Percentiles rank a stretch among this genome's conserved stretches.
Evolutionary conservation across 2,797 vertebrate species (phyloP).

Genomic region (Natrix natrix): DNA sequence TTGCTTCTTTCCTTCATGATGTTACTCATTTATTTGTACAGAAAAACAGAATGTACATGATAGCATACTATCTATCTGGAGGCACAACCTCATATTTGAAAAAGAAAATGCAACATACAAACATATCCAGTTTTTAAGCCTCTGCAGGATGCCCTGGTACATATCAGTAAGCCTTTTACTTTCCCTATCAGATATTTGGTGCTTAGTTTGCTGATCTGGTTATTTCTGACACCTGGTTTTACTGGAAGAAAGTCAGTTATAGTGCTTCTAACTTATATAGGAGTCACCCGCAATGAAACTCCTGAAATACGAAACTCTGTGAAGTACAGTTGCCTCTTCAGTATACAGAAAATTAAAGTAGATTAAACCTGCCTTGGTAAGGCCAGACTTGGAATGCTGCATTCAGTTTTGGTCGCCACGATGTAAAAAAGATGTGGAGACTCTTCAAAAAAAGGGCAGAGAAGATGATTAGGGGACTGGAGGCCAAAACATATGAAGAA

Average conservation of each 20-base stretch:
- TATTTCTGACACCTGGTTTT: not conserved
- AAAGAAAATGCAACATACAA: too few species aligned
- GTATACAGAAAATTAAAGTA: not conserved
- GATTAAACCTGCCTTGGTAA: not conserved
- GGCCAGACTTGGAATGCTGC: too few species aligned
- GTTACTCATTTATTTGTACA: not conserved
- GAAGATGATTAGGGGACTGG: too few species aligned
- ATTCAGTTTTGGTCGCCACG: too few species aligned
- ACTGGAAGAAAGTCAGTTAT: not conserved
- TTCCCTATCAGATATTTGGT: not conserved
- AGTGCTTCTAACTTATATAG: not conserved
- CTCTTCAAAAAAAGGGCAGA: too few species aligned
- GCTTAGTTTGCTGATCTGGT: not conserved
- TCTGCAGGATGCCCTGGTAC: not conserved
- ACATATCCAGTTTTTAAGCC: not conserved
- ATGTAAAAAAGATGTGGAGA: too few species aligned
- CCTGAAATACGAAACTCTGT: not conserved
- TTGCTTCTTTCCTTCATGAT: not conserved
- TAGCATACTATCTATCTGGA: too few species aligned
- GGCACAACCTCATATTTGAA: not conserved
- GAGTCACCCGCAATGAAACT: not conserved
- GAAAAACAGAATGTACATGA: not conserved
- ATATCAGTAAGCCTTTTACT: not conserved
- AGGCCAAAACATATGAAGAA: too few species aligned
- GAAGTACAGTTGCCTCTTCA: not conserved